A percentile compares a stretch with the other conserved stretches of the same genome.
Conservation (phyloP, 2,113 vertebrate genomes). For the Thalassarche chlororhynchos region DNA sequence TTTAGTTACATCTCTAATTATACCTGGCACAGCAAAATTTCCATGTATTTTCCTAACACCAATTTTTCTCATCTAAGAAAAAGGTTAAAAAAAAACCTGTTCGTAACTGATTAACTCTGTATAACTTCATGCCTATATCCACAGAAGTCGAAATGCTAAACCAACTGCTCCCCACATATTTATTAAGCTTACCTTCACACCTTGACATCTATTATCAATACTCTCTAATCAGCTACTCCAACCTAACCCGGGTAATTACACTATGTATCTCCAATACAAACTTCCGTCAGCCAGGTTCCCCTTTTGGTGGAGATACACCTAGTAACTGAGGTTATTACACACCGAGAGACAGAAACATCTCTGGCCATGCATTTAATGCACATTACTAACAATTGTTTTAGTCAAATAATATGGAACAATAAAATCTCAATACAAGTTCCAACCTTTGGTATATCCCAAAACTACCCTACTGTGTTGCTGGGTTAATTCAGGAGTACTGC, state of each 20-base stretch:
- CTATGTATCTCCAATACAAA: fast-evolving
- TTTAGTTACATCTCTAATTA: background rate
- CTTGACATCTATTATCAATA: background rate
- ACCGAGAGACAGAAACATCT: fast-evolving
- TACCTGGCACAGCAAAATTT: background rate
- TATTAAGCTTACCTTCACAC: background rate
- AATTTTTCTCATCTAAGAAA: background rate
- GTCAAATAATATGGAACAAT: background rate
- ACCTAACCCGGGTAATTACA: too few relatives aligned
- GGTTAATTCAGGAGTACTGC: background rate
- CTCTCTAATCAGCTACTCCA: background rate
- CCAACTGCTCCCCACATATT: background rate
- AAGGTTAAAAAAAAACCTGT: background rate
- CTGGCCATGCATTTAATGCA: fast-evolving
- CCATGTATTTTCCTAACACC: background rate
- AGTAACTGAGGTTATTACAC: fast-evolving
- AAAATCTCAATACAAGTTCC: background rate
- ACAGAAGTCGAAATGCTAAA: background rate
- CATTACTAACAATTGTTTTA: fast-evolving
- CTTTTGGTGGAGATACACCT: too few relatives aligned
- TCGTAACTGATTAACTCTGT: background rate
- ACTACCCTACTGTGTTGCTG: background rate
- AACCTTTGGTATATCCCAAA: background rate
- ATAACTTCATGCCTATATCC: background rate
- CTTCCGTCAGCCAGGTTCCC: fast-evolving